Percentiles rank a stretch among this genome's conserved stretches.
Evolutionary conservation across 2,113 vertebrate genomes (phyloP).

Genomic region (Paralichthys olivaceus): DNA sequence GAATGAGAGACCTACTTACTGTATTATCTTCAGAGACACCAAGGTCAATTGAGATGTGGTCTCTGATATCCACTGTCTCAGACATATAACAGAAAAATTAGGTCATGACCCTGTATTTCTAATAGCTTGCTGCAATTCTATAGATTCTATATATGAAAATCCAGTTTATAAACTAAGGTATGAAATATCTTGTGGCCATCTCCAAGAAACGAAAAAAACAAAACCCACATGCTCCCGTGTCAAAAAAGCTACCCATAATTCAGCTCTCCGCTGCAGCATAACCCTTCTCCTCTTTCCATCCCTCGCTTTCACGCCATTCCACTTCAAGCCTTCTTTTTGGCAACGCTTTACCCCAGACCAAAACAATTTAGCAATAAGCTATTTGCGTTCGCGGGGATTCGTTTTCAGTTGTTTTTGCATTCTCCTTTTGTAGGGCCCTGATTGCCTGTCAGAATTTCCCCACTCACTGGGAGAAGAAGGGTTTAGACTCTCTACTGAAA

Average conservation of each 20-base stretch:
- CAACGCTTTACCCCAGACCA: slow-evolving; percentile 60
- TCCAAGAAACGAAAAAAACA: background rate
- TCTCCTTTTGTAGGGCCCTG: slow-evolving; percentile 65
- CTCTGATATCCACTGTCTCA: slow-evolving; percentile 2
- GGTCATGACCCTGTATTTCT: slow-evolving; percentile 14
- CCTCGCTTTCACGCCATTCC: slow-evolving; percentile 56
- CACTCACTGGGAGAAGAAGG: slow-evolving; percentile 33
- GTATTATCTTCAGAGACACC: background rate
- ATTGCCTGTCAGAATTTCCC: slow-evolving; percentile 68
- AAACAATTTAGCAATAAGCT: slow-evolving; percentile 73
- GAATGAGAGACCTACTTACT: slow-evolving; percentile 9
- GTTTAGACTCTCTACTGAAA: slow-evolving; percentile 52
- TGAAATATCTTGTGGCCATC: slow-evolving; percentile 20
- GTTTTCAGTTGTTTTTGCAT: slow-evolving; percentile 73
- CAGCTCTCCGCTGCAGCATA: slow-evolving; percentile 34
- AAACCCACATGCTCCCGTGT: slow-evolving; percentile 9
- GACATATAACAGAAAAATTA: slow-evolving; percentile 2
- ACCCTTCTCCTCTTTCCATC: slow-evolving; percentile 26
- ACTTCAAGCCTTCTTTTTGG: slow-evolving; percentile 67
- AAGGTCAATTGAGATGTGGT: background rate
- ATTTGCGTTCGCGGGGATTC: slow-evolving; percentile 66
- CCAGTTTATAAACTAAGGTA: background rate
- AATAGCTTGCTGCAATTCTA: slow-evolving; percentile 12
- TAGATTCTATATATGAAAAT: slow-evolving; percentile 5
- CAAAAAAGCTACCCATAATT: slow-evolving; percentile 43